These are phyloP conservation scores for Platerodrilus igneus DNA, from an alignment of 2,888 invertebrate genomes.

Conservation along the genomic window DNA sequence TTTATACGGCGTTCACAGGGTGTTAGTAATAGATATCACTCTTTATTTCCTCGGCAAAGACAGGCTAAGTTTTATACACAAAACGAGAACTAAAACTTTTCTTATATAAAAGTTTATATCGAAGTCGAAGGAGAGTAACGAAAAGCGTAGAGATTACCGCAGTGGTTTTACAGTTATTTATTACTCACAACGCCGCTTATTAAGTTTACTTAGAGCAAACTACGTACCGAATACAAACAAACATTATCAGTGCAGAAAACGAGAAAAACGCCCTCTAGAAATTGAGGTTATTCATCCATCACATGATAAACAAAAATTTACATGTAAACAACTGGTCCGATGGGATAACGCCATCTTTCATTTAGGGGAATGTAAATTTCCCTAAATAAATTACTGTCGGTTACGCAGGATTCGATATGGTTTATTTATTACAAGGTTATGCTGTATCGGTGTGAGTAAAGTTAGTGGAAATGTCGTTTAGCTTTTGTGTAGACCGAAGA, in stretches of 20 bases:
- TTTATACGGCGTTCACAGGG: no score
- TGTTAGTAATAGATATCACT: no score
- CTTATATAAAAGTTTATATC: slow-evolving; percentile 24
- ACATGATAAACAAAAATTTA: slow-evolving; percentile 19
- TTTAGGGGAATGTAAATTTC: slow-evolving; percentile 18
- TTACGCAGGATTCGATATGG: slow-evolving; percentile 14
- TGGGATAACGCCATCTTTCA: slow-evolving; percentile 14
- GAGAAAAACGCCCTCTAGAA: no score
- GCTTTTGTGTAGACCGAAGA: no score
- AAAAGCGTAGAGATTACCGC: slow-evolving; percentile 12
- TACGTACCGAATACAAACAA: no score
- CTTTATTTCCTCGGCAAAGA: slow-evolving; percentile 5
- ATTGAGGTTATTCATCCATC: slow-evolving; percentile 17
- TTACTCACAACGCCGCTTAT: slow-evolving; percentile 6
- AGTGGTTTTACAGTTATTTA: slow-evolving; percentile 15
- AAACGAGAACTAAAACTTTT: slow-evolving; percentile 16
- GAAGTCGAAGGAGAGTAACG: slow-evolving; percentile 18
- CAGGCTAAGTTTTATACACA: slow-evolving; percentile 10
- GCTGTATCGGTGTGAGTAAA: no score
- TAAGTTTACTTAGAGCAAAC: slow-evolving; percentile 6
- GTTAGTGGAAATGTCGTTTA: no score
- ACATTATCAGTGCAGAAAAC: no score
- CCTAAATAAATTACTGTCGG: slow-evolving; percentile 16
- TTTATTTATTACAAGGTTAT: slow-evolving; percentile 19
- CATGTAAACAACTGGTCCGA: slow-evolving; percentile 19